A percentile compares a stretch with the other conserved stretches of the same genome.
These are phyloP conservation scores for Notospermus geniculatus DNA, from an alignment of 1,140 invertebrate genomes.

Conservation along the genomic window DNA sequence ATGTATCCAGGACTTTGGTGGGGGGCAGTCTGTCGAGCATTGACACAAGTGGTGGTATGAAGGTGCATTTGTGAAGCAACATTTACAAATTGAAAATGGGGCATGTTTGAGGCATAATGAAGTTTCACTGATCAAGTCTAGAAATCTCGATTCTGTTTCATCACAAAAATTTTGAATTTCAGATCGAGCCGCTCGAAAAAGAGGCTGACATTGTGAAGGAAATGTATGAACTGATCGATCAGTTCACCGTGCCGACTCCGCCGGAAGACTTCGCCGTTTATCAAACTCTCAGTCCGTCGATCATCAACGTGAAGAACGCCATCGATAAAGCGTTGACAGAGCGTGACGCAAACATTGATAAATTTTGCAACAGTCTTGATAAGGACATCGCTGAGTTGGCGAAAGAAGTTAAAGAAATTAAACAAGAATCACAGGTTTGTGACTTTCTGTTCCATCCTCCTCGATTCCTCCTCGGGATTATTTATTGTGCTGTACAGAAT, in stretches of 20 bases:
- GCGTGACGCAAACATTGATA: conserved; percentile 53
- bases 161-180: conserved; percentile 23
- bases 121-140: conserved; percentile 1
- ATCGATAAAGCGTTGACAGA: conserved; percentile 57
- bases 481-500: too few relatives aligned
- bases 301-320: conserved; percentile 52
- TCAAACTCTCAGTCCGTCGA: conserved; percentile 53
- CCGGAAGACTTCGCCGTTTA: conserved; percentile 65
- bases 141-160: conserved; percentile 13
- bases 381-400: conserved; percentile 55
- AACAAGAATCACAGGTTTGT: conserved; percentile 52
- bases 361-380: conserved; percentile 53
- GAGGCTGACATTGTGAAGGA: conserved; percentile 70
- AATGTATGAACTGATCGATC: conserved; percentile 70
- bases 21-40: too few relatives aligned
- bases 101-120: neutral
- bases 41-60: too few relatives aligned
- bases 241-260: conserved; percentile 66
- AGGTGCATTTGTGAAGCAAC: too few relatives aligned
- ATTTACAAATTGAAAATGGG: too few relatives aligned
- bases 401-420: conserved; percentile 55
- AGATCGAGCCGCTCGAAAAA: conserved; percentile 65
- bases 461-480: too few relatives aligned
- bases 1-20: too few relatives aligned
- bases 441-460: too few relatives aligned